Percentiles rank a stretch among this genome's conserved stretches.
phyloP scores from a whole-genome alignment of 2,888 invertebrate genomes.

The Cantharis lateralis region DNA sequence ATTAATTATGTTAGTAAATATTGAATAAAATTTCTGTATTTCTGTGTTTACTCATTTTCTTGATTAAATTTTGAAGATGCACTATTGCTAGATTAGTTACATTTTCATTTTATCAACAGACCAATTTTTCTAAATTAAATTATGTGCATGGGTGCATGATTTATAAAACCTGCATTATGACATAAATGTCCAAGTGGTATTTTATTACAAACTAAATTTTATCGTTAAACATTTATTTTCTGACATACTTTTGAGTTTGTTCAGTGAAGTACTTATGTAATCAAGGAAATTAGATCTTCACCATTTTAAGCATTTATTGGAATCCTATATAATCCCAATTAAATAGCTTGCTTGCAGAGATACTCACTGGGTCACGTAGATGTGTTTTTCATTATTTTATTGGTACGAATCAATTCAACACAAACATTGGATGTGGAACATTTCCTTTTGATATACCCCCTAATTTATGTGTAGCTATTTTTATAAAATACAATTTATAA shows the following conservation, averaged over 20 bases:
- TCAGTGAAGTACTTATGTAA: slow-evolving; percentile 10
- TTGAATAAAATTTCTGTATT: not conserved
- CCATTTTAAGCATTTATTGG: slow-evolving; percentile 6
- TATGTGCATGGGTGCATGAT: not conserved
- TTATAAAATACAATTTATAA: not conserved
- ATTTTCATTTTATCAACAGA: not conserved
- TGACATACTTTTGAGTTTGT: not conserved
- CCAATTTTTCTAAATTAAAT: not conserved
- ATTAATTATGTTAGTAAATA: not conserved
- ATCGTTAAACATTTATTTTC: not conserved
- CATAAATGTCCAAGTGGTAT: not conserved
- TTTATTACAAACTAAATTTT: not conserved
- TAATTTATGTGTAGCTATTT: not conserved
- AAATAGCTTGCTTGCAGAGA: slow-evolving; percentile 1
- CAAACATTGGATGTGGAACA: not conserved
- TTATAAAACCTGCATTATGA: not conserved
- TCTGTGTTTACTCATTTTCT: not conserved
- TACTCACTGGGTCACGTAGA: slow-evolving; percentile 1
- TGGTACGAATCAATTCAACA: not conserved
- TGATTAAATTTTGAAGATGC: not conserved
- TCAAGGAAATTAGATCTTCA: slow-evolving; percentile 17
- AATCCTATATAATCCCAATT: slow-evolving; percentile 11
- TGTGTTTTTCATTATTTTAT: not conserved
- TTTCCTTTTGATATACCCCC: not conserved
- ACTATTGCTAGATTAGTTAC: not conserved